Evolutionary conservation across 2,797 vertebrate genomes (phyloP).

Genomic region (Neosalanx taihuensis): DNA sequence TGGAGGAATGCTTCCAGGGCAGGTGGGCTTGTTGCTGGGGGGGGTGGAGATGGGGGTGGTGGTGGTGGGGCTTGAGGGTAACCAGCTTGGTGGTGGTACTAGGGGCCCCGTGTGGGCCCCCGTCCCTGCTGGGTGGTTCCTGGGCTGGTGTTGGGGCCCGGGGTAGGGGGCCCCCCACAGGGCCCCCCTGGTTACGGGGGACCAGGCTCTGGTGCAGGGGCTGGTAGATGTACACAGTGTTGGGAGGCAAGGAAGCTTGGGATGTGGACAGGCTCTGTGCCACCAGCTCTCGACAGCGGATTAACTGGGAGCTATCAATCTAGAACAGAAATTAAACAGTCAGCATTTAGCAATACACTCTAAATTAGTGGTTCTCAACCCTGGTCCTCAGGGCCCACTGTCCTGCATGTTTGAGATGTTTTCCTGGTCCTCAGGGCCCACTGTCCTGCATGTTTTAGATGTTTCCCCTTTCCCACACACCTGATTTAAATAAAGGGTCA

Average conservation of each 20-base stretch:
- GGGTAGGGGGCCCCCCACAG: constrained; percentile 29
- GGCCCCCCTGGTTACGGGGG: constrained; percentile 61
- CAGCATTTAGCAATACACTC: not conserved
- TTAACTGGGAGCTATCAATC: constrained; percentile 91
- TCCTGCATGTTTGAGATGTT: too few relatives aligned
- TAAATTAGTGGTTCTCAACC: too few relatives aligned
- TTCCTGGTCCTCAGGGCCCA: too few relatives aligned
- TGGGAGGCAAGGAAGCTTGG: constrained; percentile 86
- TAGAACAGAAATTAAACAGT: constrained; percentile 41
- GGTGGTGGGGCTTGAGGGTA: constrained; percentile 55
- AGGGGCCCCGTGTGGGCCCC: constrained; percentile 67
- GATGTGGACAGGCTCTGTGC: constrained; percentile 85
- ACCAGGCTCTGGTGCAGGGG: constrained; percentile 78
- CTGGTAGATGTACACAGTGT: constrained; percentile 96
- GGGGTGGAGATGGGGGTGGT: constrained; percentile 51
- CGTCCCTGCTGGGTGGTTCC: constrained; percentile 62
- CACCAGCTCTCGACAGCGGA: constrained; percentile 89
- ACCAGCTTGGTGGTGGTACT: constrained; percentile 59
- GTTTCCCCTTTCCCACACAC: too few relatives aligned
- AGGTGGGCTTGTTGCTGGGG: constrained; percentile 60
- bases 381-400: too few relatives aligned
- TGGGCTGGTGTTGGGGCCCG: constrained; percentile 28
- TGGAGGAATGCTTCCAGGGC: constrained; percentile 83
- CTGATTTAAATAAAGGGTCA: too few relatives aligned
- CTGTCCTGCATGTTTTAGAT: too few relatives aligned